Evolutionary conservation across 2,113 vertebrate genomes (phyloP).

Genomic region (Xerus inauris): DNA sequence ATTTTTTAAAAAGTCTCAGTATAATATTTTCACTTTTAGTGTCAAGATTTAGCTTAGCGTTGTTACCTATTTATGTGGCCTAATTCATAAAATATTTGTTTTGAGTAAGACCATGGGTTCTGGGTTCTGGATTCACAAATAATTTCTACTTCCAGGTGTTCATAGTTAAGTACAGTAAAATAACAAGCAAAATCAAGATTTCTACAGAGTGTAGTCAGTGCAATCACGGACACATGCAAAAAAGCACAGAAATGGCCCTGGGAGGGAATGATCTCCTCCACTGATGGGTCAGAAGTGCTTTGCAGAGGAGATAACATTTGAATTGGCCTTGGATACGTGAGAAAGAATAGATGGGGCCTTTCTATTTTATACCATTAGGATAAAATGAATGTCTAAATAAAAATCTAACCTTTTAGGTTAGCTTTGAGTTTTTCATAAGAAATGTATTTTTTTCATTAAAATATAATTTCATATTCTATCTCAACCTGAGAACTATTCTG

Average conservation of each 20-base stretch:
- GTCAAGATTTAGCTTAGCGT: not conserved
- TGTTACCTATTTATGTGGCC: not conserved
- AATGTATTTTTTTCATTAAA: not conserved
- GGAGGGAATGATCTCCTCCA: not conserved
- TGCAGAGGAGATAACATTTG: not conserved
- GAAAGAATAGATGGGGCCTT: not conserved
- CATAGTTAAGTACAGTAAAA: not conserved
- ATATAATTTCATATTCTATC: not conserved
- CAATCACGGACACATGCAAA: not conserved
- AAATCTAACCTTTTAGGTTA: not conserved
- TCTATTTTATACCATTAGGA: not conserved
- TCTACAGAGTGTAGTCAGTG: not conserved
- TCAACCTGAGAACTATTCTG: not conserved
- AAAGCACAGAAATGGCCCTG: not conserved
- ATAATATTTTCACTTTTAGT: not conserved
- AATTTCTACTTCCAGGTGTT: not conserved
- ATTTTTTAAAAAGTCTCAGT: not conserved
- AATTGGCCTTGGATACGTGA: not conserved
- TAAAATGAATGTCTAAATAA: not conserved
- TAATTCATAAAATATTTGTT: slow-evolving; percentile 26
- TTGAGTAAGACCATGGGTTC: not conserved
- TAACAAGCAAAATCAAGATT: not conserved
- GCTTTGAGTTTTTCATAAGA: not conserved
- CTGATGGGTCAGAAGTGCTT: not conserved
- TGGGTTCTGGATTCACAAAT: not conserved